phyloP scores from a whole-genome alignment of 2,113 vertebrate species.

The Sardina pilchardus region DNA sequence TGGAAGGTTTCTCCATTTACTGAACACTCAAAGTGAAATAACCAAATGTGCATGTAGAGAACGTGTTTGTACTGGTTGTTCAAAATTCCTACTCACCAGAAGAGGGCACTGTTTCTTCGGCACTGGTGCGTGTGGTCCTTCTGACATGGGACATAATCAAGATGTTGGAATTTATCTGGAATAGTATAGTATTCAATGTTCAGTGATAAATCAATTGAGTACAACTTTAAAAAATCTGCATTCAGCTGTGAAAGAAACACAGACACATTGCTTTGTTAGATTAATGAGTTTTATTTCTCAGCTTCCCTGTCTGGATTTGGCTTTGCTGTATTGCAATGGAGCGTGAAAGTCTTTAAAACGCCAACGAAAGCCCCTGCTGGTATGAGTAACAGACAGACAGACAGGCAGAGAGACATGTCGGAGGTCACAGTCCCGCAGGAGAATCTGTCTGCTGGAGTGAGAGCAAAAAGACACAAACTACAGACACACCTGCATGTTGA shows the following conservation, averaged over 20 bases:
- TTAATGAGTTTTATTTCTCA: slow-evolving; percentile 61
- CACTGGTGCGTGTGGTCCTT: not conserved
- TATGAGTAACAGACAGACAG: slow-evolving; percentile 47
- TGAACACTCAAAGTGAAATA: not conserved
- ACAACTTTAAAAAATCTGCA: not conserved
- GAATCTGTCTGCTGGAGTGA: slow-evolving; percentile 19
- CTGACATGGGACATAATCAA: not conserved
- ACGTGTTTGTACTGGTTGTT: not conserved
- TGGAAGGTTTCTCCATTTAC: not conserved
- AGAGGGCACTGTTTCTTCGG: not conserved
- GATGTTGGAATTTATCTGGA: no score
- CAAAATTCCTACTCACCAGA: not conserved
- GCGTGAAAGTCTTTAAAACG: slow-evolving; percentile 20
- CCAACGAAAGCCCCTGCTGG: slow-evolving; percentile 51
- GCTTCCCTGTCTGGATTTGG: slow-evolving; percentile 40
- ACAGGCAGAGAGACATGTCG: slow-evolving; percentile 39
- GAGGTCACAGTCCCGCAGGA: slow-evolving; percentile 18
- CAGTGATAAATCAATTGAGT: not conserved
- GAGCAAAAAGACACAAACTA: not conserved
- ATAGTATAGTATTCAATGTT: no score
- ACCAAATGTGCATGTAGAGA: not conserved
- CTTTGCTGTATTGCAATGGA: slow-evolving; percentile 30
- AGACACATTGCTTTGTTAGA: slow-evolving; percentile 23
- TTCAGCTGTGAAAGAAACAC: not conserved
- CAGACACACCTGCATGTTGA: slow-evolving; percentile 26